Conservation (phyloP, 2,888 invertebrate species). For the Lomographa bimaculata region DNA sequence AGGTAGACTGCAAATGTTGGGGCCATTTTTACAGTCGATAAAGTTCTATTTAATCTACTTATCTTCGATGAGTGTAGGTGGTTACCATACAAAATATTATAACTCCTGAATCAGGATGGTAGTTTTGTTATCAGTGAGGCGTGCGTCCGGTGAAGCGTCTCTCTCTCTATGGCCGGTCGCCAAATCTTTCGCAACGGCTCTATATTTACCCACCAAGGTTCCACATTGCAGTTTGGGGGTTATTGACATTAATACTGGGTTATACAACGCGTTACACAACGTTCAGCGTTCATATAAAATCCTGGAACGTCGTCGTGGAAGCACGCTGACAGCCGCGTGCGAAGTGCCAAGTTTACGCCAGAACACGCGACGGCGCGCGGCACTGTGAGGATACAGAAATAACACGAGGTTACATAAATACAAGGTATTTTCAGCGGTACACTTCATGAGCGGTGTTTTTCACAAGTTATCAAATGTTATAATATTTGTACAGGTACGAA, state of each 20-base stretch:
- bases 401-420: constrained; percentile 61
- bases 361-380: constrained; percentile 38
- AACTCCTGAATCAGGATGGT: too few relatives aligned
- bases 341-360: constrained; percentile 73
- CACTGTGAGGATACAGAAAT: constrained; percentile 55
- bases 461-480: constrained; percentile 6
- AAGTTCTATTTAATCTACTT: too few relatives aligned
- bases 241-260: constrained; percentile 74
- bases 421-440: constrained; percentile 35
- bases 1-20: too few relatives aligned
- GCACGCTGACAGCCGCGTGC: constrained; percentile 48
- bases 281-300: constrained; percentile 45
- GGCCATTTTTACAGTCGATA: too few relatives aligned
- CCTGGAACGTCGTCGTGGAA: constrained; percentile 49
- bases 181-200: constrained; percentile 75
- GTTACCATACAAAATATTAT: too few relatives aligned
- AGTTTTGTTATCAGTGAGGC: constrained; percentile 54
- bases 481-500: constrained; percentile 2
- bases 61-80: too few relatives aligned
- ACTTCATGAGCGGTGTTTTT: constrained; percentile 16
- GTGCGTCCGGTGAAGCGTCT: constrained; percentile 46
- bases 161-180: constrained; percentile 59
- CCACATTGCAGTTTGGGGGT: constrained; percentile 76
- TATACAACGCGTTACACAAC: constrained; percentile 67
- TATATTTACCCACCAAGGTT: constrained; percentile 77